Base-by-base conservation (phyloP, 64 coral and sea anemone genomes). In the Montipora foliosa region DNA sequence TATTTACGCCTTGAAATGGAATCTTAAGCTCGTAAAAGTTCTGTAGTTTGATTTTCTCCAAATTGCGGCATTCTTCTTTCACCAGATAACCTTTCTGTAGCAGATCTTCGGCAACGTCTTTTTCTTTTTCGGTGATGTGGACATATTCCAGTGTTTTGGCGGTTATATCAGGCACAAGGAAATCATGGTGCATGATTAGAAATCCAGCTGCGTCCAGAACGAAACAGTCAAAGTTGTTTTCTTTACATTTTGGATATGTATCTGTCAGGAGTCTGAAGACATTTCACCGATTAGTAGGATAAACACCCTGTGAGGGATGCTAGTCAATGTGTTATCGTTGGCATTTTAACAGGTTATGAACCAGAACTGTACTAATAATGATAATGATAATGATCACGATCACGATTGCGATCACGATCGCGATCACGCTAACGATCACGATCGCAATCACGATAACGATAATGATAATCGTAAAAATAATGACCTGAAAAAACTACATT, bases 121-220 rank as follows among this genome's bases (percentile, higher is more conserved):
- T 77, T 59, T 77, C 72, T 13, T 77, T 89, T 20, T n/a, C 73
- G 1, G 72, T 89, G 51, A 89, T 89, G 76, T 89, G 87, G 14
- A 89, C 73, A 52, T 89, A 59, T 52, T 89, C 87, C 49, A 89
- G 72, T 0, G 6, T 16, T 19, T 44, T 48, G 7, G 48, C 13
- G 10, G 8, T 60, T 4, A 77, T 89, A 10, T 77, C 49, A 2
- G 87, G 87, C 19, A 5, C 11, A 10, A 89, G 13, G 59, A 89
- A 89, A 60, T 89, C 87, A n/a, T 77, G 1, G 74, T 89, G 87
- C 52, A 89, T 77, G 13, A 79, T 67, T 0, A 89, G 59, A 12
- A 89, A 77, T 4, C 87, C 87, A 29, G 72, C 76, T 37, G 13
- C 13, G 11, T 89, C 87, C 13, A 89, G 15, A 6, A 89, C 76